phyloP scores from a whole-genome alignment of 2,797 vertebrate genomes.

The Cuculus canorus region DNA sequence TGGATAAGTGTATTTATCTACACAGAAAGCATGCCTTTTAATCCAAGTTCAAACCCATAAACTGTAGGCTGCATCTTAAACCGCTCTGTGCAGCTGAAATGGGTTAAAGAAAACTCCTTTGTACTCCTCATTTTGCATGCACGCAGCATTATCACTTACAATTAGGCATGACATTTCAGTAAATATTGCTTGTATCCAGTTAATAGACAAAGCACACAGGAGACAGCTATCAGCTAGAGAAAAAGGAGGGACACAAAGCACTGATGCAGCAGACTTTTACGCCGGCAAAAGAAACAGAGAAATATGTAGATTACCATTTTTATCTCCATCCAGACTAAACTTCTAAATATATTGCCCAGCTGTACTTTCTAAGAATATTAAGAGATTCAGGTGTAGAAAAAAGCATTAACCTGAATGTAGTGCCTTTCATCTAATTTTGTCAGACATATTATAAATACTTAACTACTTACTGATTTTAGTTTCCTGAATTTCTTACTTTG shows the following conservation, averaged over 20 bases:
- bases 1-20: not conserved
- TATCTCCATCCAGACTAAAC: not conserved
- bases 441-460: not conserved
- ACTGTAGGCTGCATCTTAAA: not conserved
- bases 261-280: not conserved
- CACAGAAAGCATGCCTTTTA: not conserved
- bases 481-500: not conserved
- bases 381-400: not conserved
- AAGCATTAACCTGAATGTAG: not conserved
- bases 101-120: not conserved
- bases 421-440: not conserved
- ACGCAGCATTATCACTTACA: not conserved
- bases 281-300: not conserved
- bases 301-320: not conserved
- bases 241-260: not conserved
- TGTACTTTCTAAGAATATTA: not conserved
- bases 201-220: not conserved
- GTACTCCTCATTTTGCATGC: not conserved
- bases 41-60: not conserved
- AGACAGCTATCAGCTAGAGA: not conserved
- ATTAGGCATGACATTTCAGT: constrained; percentile 8
- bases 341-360: not conserved
- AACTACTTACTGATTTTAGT: not conserved
- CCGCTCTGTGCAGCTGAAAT: not conserved
- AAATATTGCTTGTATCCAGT: not conserved